phyloP scores from a whole-genome alignment of 2,888 invertebrate species.

The Empis livida region DNA sequence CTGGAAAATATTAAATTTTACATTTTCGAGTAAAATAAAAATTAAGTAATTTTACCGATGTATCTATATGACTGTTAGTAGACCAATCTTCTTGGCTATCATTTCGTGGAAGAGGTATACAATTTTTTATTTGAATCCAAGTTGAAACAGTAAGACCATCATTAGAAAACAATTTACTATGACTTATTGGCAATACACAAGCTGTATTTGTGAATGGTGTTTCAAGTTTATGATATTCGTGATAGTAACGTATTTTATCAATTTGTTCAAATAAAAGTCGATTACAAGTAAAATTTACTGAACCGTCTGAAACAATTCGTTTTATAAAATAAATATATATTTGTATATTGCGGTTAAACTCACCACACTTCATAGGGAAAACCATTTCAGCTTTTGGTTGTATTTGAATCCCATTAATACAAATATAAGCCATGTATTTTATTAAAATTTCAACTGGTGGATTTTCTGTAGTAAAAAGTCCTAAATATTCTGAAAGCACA shows the following conservation, averaged over 20 bases:
- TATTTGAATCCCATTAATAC: constrained; percentile 21
- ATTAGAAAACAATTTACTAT: constrained; percentile 26
- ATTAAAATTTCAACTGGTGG: constrained; percentile 46
- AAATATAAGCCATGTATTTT: constrained; percentile 37
- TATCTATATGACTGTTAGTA: background rate
- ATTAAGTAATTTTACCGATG: background rate
- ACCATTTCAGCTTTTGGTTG: constrained; percentile 30
- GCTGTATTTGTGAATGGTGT: constrained; percentile 30
- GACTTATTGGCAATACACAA: constrained; percentile 30
- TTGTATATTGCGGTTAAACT: constrained; percentile 1
- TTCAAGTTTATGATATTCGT: constrained; percentile 23
- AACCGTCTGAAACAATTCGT: constrained; percentile 20
- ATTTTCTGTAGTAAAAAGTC: constrained; percentile 42
- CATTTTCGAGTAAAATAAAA: background rate
- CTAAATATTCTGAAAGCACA: constrained; percentile 42
- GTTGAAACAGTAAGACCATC: constrained; percentile 30
- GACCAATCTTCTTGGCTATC: background rate
- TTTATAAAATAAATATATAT: background rate
- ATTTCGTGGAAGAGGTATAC: constrained; percentile 16
- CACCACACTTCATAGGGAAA: constrained; percentile 27
- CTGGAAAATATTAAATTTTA: constrained; percentile 11
- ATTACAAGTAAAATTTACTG: constrained; percentile 24
- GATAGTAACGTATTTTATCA: constrained; percentile 28
- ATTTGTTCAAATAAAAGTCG: constrained; percentile 24
- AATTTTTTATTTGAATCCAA: constrained; percentile 29